A percentile compares a stretch with the other conserved stretches of the same genome.
Evolutionary conservation across 1,140 invertebrate species (phyloP).

Genomic region (Latrodectus geometricus): DNA sequence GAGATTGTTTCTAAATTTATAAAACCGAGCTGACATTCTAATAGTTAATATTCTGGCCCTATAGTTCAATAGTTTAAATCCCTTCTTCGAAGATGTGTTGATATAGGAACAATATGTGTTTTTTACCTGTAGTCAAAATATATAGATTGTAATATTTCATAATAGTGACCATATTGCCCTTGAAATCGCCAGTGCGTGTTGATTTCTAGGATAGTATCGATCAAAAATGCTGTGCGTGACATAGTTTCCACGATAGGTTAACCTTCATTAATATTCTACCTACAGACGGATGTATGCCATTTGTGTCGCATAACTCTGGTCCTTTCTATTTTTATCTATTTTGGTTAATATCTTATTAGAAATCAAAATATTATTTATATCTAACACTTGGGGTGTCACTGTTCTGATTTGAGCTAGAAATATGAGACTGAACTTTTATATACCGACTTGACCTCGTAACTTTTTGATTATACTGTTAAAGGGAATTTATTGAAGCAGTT

Average conservation of each 20-base stretch:
- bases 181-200: conserved; percentile 6
- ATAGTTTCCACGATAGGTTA: not conserved
- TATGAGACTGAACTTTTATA: too few species aligned
- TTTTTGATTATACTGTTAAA: too few species aligned
- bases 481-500: too few species aligned
- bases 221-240: not conserved
- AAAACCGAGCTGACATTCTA: not conserved
- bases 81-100: not conserved
- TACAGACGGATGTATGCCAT: too few species aligned
- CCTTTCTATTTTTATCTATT: too few species aligned
- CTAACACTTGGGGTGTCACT: too few species aligned
- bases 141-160: not conserved
- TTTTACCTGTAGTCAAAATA: not conserved
- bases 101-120: not conserved
- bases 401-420: too few species aligned
- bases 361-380: too few species aligned
- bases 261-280: not conserved
- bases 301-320: too few species aligned
- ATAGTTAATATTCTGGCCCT: not conserved
- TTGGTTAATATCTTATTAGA: too few species aligned
- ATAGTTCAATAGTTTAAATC: not conserved
- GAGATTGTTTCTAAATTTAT: too few species aligned
- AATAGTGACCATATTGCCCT: conserved; percentile 8
- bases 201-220: not conserved
- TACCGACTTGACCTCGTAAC: too few species aligned